Base-by-base conservation (phyloP, 2,888 invertebrate genomes). In the Tachina lurida region DNA sequence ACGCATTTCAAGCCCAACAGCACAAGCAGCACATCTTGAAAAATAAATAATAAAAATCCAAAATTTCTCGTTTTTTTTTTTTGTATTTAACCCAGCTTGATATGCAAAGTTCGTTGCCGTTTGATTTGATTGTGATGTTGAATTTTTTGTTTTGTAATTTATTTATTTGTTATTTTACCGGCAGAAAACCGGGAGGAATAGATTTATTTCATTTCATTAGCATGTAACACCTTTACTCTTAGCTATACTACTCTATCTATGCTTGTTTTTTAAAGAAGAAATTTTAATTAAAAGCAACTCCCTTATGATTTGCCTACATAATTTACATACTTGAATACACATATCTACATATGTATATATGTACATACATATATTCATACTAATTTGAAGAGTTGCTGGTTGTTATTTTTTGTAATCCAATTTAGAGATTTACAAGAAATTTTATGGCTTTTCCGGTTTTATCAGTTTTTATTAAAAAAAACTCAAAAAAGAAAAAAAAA, bases 41-140 rank as follows among this genome's bases (percentile, higher is more conserved):
- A 62, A 62, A 47, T 22, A 22, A 43, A 43, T 31, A n/a, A 62
- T 41, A 65, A 47, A 71, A 45, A n/a, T 41, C 5, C 15, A 54
- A 75, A 75, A 70, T 84, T 70, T 56, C 56, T 81, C 54, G 80
- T 73, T 81, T 76, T 67, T 19, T 74, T 62, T 49, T 77, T 62
- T 49, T 77, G 13, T 12, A 68, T 67, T 82, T 49, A 19, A 39
- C 19, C 15, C 63, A 71, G 49, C 63, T 82, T 49, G 62, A 67
- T 63, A 77, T 81, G 62, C 80, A 77, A 77, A 84, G 84, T 84
- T 84, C 84, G 68, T 81, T 84, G 81, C 54, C 68, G 73, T 77
- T 84, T 81, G 67, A 73, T 67, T 52, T 54, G 78, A 78, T 79
- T 75, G 71, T 70, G 65, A 74, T 76, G 60, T 49, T 82, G 39